phyloP scores from a whole-genome alignment of 2,113 vertebrate species.

The Mesembrinibis cayennensis region DNA sequence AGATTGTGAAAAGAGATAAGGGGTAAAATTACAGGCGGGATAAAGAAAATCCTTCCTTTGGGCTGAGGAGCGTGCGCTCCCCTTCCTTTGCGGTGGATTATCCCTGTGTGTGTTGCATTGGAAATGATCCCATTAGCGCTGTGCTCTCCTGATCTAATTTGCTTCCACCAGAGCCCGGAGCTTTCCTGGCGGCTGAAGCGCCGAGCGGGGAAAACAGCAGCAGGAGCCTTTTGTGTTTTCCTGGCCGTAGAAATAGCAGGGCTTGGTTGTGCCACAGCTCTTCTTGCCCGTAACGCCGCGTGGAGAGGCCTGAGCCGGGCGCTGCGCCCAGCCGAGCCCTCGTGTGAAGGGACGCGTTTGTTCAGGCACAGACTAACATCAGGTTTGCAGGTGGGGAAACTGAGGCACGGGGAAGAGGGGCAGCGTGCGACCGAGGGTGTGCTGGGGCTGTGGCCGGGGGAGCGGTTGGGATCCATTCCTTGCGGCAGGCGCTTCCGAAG shows the following conservation, averaged over 20 bases:
- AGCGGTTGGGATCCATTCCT: background rate
- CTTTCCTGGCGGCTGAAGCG: background rate
- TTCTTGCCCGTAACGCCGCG: fast-evolving
- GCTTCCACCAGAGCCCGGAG: background rate
- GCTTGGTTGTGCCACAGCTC: fast-evolving
- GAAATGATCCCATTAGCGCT: background rate
- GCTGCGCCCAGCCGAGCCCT: background rate
- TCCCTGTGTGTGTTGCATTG: background rate
- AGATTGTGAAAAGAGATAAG: background rate
- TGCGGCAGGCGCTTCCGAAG: fast-evolving
- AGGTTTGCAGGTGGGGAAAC: background rate
- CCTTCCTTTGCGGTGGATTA: background rate
- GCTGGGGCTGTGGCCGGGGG: fast-evolving
- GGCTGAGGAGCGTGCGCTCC: background rate
- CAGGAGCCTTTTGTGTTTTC: background rate
- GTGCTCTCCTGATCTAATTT: slow-evolving; percentile 15
- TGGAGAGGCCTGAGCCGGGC: background rate
- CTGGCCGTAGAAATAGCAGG: background rate
- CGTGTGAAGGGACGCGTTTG: fast-evolving
- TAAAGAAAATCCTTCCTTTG: background rate
- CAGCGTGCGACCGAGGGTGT: fast-evolving
- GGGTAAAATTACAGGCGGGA: background rate
- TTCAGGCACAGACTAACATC: background rate
- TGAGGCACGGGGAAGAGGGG: background rate
- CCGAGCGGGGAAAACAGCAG: background rate